Percentiles rank a stretch among this genome's conserved stretches.
Conservation (phyloP, 2,888 invertebrate genomes). For the Lutraria lutraria region DNA sequence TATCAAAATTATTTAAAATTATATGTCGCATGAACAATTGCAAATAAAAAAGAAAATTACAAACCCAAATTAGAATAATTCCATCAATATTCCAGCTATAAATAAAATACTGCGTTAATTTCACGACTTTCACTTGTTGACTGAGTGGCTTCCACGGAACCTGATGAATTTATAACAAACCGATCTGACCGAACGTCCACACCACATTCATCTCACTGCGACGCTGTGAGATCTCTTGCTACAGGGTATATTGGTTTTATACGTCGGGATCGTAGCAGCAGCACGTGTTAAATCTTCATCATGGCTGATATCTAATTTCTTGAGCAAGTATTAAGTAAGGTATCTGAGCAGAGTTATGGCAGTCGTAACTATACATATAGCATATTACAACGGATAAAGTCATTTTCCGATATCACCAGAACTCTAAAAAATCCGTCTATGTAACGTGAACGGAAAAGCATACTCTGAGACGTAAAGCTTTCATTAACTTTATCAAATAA, state of each 20-base stretch:
- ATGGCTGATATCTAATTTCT: background rate
- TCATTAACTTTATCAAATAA: background rate
- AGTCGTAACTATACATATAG: background rate
- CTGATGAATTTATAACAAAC: background rate
- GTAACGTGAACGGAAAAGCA: background rate
- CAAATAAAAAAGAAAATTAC: background rate
- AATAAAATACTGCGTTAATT: background rate
- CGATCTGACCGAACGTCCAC: background rate
- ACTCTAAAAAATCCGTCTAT: background rate
- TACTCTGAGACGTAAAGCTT: background rate
- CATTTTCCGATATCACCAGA: background rate
- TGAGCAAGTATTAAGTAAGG: background rate
- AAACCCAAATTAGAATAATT: background rate
- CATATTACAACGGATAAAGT: background rate
- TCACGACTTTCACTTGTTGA: conserved; percentile 5
- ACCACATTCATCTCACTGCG: background rate
- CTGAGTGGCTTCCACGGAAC: background rate
- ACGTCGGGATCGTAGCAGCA: background rate
- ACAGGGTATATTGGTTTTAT: background rate
- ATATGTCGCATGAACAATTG: too few relatives aligned
- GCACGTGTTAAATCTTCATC: background rate
- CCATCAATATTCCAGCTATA: background rate
- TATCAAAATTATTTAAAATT: too few relatives aligned
- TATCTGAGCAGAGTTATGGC: background rate
- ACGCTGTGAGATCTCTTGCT: background rate